Conservation (phyloP, 2,113 vertebrate species). For the Ivindomyrus marchei region DNA sequence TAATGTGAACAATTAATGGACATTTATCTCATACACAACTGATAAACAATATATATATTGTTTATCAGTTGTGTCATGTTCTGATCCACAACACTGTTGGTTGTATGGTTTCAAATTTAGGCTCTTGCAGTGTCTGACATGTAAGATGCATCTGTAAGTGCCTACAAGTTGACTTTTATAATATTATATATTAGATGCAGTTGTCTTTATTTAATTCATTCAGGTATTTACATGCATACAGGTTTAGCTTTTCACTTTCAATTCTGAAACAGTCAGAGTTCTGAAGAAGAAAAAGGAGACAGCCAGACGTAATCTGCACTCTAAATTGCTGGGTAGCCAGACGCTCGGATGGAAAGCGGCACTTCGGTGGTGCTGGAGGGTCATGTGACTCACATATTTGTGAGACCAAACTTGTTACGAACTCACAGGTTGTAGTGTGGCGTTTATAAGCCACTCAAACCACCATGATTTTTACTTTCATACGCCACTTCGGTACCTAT, state of each 20-base stretch:
- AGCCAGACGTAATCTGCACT: background rate
- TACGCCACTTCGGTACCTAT: background rate
- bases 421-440: background rate
- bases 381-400: background rate
- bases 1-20: background rate
- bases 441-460: background rate
- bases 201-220: background rate
- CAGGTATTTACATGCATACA: background rate
- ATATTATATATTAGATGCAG: background rate
- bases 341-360: background rate
- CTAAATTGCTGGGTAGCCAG: background rate
- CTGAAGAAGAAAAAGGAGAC: background rate
- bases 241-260: background rate
- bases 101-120: background rate
- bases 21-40: background rate
- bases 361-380: background rate
- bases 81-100: background rate
- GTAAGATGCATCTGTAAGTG: background rate
- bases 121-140: background rate
- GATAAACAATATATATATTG: too few species aligned
- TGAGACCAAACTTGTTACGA: background rate
- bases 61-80: background rate
- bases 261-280: background rate
- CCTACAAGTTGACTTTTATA: background rate
- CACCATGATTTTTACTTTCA: background rate